Base-by-base conservation (phyloP, 2,888 invertebrate genomes). In the Chaetoderma sp. region DNA sequence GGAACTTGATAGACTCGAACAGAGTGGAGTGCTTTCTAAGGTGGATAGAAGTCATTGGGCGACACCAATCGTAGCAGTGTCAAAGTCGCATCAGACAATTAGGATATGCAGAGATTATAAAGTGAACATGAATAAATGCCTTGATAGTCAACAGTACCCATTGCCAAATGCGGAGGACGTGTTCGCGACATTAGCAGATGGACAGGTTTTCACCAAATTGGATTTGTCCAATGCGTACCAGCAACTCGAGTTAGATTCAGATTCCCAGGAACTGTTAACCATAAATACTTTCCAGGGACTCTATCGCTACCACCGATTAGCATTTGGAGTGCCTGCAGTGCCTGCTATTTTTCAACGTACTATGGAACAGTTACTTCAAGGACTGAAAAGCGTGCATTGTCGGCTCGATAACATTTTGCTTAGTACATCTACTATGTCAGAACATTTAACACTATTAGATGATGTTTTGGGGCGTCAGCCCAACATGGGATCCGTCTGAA, bases 71-170 rank as follows among this genome's bases (percentile, higher is more conserved):
- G 74, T 77, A 1, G 67, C 72, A 28, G 72, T 78, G 8, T 52
- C 66, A 1, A 78, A 78, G 57, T 42, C 68, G 23, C 58, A 68
- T 6, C 27, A 49, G 65, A 18, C 18, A 36, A 60, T 77, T 10
- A 47, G 78, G 28, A 65, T 74, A n/a, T 78, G 72, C 60, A 71
- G 75, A 4, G 74, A 80, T 60, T 76, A 67, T 42, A 74, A 75
- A 16, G 72, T 73, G 1, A 74, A 75, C 0, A 50, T 78, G 1
- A 77, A 78, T 56, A 73, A 66, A 6, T 63, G 71, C n/a, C 32
- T 81, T 30, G 62, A 76, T 36, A 64, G 78, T 23, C 79, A 80
- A n/a, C 73, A 79, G 57, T 72, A 77, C 56, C 74, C 68, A 62
- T 65, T 80, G 36, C 73, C 71, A 65, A 69, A 63, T 63, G 64